Conservation (phyloP, 2,797 vertebrate species). For the Fistularia tabacaria region DNA sequence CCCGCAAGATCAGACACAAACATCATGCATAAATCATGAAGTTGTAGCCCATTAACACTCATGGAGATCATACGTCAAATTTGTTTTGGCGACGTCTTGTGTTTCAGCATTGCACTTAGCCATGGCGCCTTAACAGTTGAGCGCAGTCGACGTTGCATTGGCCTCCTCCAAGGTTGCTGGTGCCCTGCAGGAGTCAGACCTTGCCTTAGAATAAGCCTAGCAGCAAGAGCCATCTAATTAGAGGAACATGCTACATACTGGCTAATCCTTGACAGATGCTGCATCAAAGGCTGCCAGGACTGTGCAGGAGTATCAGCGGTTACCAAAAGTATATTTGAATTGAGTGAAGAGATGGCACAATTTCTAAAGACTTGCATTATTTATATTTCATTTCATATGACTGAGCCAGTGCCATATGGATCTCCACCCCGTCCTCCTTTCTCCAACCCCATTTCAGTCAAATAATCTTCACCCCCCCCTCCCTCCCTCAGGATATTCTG, state of each 20-base stretch:
- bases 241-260: slow-evolving; percentile 58
- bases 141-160: slow-evolving; percentile 4
- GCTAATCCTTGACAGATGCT: slow-evolving; percentile 63
- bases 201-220: slow-evolving; percentile 38
- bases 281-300: slow-evolving; percentile 56
- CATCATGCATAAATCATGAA: slow-evolving; percentile 1
- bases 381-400: slow-evolving; percentile 48
- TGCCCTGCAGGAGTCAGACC: slow-evolving; percentile 34
- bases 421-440: slow-evolving; percentile 7
- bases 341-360: slow-evolving; percentile 36
- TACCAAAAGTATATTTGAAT: slow-evolving; percentile 50
- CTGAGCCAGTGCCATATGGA: slow-evolving; percentile 34
- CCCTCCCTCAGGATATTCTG: slow-evolving; percentile 27
- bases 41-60: background rate
- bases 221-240: slow-evolving; percentile 63
- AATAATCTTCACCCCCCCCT: slow-evolving; percentile 35
- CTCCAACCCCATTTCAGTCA: slow-evolving; percentile 25
- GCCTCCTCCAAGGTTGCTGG: slow-evolving; percentile 37
- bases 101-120: background rate
- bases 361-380: slow-evolving; percentile 43
- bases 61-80: too few species aligned
- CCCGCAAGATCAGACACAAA: background rate
- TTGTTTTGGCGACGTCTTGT: background rate
- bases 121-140: too few species aligned
- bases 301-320: slow-evolving; percentile 41